Percentiles rank a stretch among this genome's conserved stretches.
phyloP scores from a whole-genome alignment of 2,888 invertebrate species.

The Acleris holmiana region DNA sequence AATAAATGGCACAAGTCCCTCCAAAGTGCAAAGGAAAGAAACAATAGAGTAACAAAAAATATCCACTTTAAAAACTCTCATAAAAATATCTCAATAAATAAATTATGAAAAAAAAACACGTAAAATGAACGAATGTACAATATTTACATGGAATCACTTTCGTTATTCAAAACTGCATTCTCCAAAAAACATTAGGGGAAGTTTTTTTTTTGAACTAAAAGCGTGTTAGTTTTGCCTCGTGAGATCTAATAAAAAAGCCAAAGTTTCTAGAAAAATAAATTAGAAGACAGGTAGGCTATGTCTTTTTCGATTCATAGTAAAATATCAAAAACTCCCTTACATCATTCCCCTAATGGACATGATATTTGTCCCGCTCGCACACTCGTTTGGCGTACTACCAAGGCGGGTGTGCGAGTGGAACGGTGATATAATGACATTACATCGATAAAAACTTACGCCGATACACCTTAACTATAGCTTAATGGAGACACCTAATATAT shows the following conservation, averaged over 20 bases:
- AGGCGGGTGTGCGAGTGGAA: constrained; percentile 55
- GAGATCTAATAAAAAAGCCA: constrained; percentile 70
- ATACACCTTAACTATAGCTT: constrained; percentile 75
- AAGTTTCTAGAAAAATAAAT: constrained; percentile 67
- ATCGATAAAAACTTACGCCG: constrained; percentile 79
- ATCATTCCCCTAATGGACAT: constrained; percentile 81
- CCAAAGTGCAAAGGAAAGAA: constrained; percentile 50
- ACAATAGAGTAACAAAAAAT: constrained; percentile 70
- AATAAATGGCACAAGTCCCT: constrained; percentile 69
- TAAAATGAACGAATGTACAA: constrained; percentile 76
- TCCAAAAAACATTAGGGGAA: constrained; percentile 62
- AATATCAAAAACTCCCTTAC: constrained; percentile 80
- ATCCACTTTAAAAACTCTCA: constrained; percentile 64
- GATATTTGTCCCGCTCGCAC: constrained; percentile 60
- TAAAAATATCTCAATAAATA: constrained; percentile 78
- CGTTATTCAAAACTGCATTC: constrained; percentile 72
- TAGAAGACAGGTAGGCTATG: constrained; percentile 71
- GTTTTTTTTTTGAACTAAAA: constrained; percentile 46
- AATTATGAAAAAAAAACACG: constrained; percentile 63
- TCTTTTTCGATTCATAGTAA: constrained; percentile 81
- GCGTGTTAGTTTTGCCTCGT: constrained; percentile 44
- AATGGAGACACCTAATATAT: constrained; percentile 80
- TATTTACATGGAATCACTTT: constrained; percentile 78
- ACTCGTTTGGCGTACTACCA: constrained; percentile 41
- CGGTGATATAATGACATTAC: constrained; percentile 67